Conservation (phyloP, 2,888 invertebrate genomes). For the Drosophila trichaetosa region DNA sequence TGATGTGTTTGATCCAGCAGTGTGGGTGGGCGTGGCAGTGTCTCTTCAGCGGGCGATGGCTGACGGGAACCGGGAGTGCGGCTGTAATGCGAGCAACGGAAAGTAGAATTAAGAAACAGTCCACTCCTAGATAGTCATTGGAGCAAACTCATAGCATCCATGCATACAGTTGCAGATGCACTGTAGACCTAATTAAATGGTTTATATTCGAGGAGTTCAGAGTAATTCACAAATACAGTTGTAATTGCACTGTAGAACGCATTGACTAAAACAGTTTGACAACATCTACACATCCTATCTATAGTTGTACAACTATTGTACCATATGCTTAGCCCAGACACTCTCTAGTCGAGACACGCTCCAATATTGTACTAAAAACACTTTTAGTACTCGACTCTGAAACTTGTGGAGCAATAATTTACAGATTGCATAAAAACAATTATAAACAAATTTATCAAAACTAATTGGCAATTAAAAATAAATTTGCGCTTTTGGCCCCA, state of each 20-base stretch:
- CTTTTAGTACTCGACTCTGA: background rate
- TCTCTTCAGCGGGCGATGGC: slow-evolving; percentile 93
- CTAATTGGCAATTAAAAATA: background rate
- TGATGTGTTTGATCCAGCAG: slow-evolving; percentile 83
- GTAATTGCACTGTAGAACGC: background rate
- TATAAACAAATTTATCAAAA: slow-evolving; percentile 9
- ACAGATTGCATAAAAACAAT: background rate
- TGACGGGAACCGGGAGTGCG: slow-evolving; percentile 96
- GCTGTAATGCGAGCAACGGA: slow-evolving; percentile 84
- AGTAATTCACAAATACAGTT: slow-evolving; percentile 3
- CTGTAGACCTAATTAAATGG: background rate
- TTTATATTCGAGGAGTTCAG: background rate
- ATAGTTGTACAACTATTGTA: slow-evolving; percentile 18
- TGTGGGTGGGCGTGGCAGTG: slow-evolving; percentile 86
- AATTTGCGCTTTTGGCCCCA: background rate
- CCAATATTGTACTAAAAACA: slow-evolving; percentile 13
- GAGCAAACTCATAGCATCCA: too few species aligned
- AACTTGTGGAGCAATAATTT: slow-evolving; percentile 1
- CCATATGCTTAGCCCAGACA: slow-evolving; percentile 24
- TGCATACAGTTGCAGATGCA: background rate
- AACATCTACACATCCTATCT: background rate
- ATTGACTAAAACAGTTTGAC: background rate
- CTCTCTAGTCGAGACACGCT: slow-evolving; percentile 20
- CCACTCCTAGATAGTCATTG: background rate
- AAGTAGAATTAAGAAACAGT: background rate